Percentiles rank a stretch among this genome's conserved stretches.
These are phyloP conservation scores for Perca flavescens DNA, from an alignment of 2,113 vertebrate species.

Conservation along the genomic window DNA sequence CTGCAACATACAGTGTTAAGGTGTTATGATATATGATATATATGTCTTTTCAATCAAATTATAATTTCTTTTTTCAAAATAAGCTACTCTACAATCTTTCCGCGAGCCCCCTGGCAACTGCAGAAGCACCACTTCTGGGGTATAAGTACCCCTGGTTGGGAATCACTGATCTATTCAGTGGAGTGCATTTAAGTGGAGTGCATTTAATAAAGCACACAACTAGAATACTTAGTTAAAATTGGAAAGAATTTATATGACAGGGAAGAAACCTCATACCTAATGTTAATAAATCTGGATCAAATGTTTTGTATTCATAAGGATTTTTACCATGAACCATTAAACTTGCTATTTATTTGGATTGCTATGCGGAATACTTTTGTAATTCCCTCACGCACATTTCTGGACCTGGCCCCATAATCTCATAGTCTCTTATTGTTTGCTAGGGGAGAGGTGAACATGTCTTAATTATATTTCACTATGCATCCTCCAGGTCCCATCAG, in stretches of 20 bases:
- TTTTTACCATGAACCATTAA: not conserved
- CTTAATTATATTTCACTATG: slow-evolving; percentile 22
- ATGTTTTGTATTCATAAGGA: not conserved
- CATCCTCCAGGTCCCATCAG: not conserved
- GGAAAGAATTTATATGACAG: not conserved
- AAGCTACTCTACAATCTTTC: too few relatives aligned
- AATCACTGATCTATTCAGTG: slow-evolving; percentile 23
- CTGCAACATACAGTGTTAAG: too few relatives aligned
- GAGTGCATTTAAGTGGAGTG: not conserved
- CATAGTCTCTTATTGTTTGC: slow-evolving; percentile 14
- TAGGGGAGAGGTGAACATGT: slow-evolving; percentile 8
- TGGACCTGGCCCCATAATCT: slow-evolving; percentile 19
- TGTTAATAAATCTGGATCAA: slow-evolving; percentile 4
- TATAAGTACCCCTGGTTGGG: too few relatives aligned
- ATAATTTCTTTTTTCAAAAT: too few relatives aligned
- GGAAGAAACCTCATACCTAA: not conserved
- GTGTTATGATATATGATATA: too few relatives aligned
- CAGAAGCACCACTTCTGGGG: too few relatives aligned
- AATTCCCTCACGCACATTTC: slow-evolving; percentile 7
- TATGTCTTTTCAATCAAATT: too few relatives aligned
- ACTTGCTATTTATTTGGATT: not conserved
- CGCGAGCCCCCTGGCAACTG: too few relatives aligned
- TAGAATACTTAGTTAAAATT: not conserved
- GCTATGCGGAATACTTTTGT: not conserved
- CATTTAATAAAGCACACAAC: slow-evolving; percentile 16